Evolutionary conservation across 1,140 invertebrate species (phyloP).

Genomic region (Eufriesea mexicana): DNA sequence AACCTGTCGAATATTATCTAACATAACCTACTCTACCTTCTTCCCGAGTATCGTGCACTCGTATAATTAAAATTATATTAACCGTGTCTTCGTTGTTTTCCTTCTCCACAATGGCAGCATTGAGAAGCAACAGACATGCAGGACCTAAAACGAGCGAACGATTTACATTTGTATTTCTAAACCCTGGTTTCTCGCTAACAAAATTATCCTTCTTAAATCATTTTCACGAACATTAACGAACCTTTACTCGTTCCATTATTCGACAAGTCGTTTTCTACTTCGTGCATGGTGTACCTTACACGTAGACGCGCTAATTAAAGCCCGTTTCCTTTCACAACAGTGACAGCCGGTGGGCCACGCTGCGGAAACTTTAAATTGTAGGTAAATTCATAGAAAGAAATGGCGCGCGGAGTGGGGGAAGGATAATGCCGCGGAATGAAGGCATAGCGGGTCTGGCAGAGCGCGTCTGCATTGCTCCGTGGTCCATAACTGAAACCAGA

Average conservation of each 20-base stretch:
- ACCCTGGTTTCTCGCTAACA: not conserved
- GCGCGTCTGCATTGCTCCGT: conserved; percentile 5
- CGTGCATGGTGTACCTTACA: not conserved
- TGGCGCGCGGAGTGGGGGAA: too few relatives aligned
- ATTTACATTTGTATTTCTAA: not conserved
- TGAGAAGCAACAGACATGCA: too few relatives aligned
- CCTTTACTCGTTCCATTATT: not conserved
- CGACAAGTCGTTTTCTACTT: not conserved
- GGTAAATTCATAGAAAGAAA: not conserved
- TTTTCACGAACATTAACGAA: not conserved
- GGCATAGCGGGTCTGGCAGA: not conserved
- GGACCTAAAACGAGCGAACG: not conserved
- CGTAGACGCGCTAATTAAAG: not conserved
- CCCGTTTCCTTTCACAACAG: not conserved
- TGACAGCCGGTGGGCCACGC: not conserved
- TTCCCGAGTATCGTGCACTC: too few relatives aligned
- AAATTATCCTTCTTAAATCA: not conserved
- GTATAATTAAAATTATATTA: too few relatives aligned
- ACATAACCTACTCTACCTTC: too few relatives aligned
- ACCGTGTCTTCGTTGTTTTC: too few relatives aligned
- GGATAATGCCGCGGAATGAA: not conserved
- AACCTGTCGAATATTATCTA: too few relatives aligned
- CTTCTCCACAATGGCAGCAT: too few relatives aligned
- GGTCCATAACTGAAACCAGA: conserved; percentile 45
- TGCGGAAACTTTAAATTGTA: conserved; percentile 1